These are phyloP conservation scores for Blennius ocellaris DNA, from an alignment of 2,113 vertebrate genomes.

Conservation along the genomic window DNA sequence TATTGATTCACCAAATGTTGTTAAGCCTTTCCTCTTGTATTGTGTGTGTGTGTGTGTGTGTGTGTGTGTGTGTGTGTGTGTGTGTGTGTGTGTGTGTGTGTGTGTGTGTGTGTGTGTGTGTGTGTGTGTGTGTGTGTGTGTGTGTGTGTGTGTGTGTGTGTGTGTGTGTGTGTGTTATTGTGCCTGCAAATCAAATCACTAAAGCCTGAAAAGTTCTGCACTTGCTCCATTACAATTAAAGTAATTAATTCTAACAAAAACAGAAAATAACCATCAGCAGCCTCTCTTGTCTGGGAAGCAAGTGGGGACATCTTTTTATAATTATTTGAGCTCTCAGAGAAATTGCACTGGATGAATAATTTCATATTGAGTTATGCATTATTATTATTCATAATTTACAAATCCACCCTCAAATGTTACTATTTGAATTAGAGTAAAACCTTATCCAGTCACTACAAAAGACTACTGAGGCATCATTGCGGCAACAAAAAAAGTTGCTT, in stretches of 20 bases:
- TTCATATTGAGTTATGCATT: slow-evolving; percentile 22
- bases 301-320: slow-evolving; percentile 4
- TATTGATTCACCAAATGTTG: slow-evolving; percentile 15
- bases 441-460: slow-evolving; percentile 3
- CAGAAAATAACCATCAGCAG: slow-evolving; percentile 14
- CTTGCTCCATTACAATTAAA: not conserved
- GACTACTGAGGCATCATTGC: slow-evolving; percentile 16
- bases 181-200: slow-evolving; percentile 1
- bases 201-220: slow-evolving; percentile 19
- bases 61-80: too few species aligned
- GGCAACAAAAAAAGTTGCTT: slow-evolving; percentile 4
- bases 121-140: not conserved
- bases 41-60: not conserved
- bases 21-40: not conserved
- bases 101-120: not conserved
- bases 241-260: slow-evolving; percentile 31
- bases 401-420: slow-evolving; percentile 5
- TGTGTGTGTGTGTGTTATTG: not conserved
- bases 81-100: not conserved
- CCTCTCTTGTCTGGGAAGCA: slow-evolving; percentile 8
- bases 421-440: slow-evolving; percentile 5
- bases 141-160: not conserved
- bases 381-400: slow-evolving; percentile 22
- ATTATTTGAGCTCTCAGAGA: not conserved
- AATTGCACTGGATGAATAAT: slow-evolving; percentile 24